Evolutionary conservation across 2,888 invertebrate species (phyloP).

Genomic region (Eupithecia subumbrata): DNA sequence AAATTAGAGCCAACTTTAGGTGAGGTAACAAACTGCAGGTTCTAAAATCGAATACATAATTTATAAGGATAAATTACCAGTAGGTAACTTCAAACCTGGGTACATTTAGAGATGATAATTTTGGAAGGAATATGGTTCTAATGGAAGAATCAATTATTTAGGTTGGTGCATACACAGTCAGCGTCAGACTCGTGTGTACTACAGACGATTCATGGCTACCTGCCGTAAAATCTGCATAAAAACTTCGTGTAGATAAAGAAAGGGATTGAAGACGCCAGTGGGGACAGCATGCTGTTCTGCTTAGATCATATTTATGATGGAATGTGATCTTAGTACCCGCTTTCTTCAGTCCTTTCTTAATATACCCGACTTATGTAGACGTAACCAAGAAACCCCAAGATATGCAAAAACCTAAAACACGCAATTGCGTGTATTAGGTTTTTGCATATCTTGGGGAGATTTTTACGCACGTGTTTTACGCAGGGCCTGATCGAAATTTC

Average conservation of each 20-base stretch:
- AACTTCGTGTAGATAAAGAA: no score
- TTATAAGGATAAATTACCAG: neutral
- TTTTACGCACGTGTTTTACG: neutral
- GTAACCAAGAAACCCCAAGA: no score
- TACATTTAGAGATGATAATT: neutral
- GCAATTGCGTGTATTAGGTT: no score
- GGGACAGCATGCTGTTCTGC: neutral
- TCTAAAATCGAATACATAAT: neutral
- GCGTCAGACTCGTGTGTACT: neutral
- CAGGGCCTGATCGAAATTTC: neutral
- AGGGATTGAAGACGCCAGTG: neutral
- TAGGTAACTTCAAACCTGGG: neutral
- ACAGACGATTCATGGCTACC: neutral
- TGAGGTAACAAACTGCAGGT: neutral
- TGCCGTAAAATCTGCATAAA: neutral
- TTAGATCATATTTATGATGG: no score
- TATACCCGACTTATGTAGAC: no score
- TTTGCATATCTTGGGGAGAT: no score
- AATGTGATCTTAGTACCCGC: no score
- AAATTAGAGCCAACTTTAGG: no score
- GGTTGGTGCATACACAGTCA: neutral
- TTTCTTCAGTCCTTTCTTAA: no score
- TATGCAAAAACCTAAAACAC: neutral
- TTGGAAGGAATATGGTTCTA: neutral
- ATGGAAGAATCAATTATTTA: constrained; percentile 1